Conservation (phyloP, 2,797 vertebrate species). For the Phataginus tetradactyla region DNA sequence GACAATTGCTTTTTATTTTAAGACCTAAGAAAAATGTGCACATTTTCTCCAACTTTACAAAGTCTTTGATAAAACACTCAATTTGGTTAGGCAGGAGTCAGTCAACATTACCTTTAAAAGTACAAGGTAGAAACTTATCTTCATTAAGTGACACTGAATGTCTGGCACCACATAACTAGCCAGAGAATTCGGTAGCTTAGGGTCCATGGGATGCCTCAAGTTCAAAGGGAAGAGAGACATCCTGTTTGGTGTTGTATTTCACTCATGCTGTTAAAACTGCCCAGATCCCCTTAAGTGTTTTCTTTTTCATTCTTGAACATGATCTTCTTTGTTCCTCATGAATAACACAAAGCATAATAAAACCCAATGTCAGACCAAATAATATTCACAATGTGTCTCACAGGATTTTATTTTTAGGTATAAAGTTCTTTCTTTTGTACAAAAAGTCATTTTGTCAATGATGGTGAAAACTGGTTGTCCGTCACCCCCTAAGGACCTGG, state of each 20-base stretch:
- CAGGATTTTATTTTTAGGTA: slow-evolving; percentile 60
- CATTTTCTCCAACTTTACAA: slow-evolving; percentile 68
- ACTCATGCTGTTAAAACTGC: slow-evolving; percentile 86
- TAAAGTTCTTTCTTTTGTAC: slow-evolving; percentile 13
- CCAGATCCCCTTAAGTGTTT: slow-evolving; percentile 80
- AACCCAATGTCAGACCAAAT: slow-evolving; percentile 8
- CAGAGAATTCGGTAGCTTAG: slow-evolving; percentile 87
- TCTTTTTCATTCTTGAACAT: slow-evolving; percentile 71
- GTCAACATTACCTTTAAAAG: slow-evolving; percentile 82
- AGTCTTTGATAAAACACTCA: slow-evolving; percentile 74
- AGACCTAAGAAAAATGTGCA: slow-evolving; percentile 49
- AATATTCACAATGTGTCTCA: slow-evolving; percentile 69
- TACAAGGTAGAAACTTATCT: slow-evolving; percentile 86
- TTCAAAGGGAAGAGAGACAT: slow-evolving; percentile 92
- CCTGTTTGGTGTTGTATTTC: slow-evolving; percentile 91
- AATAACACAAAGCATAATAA: slow-evolving; percentile 73
- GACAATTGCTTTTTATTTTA: background rate
- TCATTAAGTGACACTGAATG: slow-evolving; percentile 85
- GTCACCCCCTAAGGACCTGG: background rate
- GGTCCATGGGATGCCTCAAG: slow-evolving; percentile 91
- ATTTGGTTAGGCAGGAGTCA: slow-evolving; percentile 69
- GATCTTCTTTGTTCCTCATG: slow-evolving; percentile 70
- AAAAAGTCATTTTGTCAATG: slow-evolving; percentile 3
- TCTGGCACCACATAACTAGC: slow-evolving; percentile 87
- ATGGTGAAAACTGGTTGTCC: background rate